phyloP scores from a whole-genome alignment of 2,113 vertebrate genomes.

The Mobula hypostoma region DNA sequence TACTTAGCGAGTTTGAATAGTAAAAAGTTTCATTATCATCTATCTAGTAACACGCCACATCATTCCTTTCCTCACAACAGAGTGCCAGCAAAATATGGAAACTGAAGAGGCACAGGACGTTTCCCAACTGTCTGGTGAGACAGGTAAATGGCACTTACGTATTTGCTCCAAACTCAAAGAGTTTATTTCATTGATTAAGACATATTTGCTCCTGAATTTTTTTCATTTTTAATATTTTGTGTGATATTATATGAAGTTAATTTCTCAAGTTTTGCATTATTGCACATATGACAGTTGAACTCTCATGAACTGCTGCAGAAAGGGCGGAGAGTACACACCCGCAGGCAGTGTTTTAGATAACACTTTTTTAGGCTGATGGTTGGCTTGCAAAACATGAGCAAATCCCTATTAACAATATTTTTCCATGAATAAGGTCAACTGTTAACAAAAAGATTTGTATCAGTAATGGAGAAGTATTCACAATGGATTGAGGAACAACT shows the following conservation, averaged over 20 bases:
- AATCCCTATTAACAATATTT: neutral
- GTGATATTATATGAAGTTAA: neutral
- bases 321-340: neutral
- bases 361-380: neutral
- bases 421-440: neutral
- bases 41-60: conserved; percentile 52
- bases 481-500: neutral
- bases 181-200: neutral
- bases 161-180: neutral
- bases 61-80: conserved; percentile 62
- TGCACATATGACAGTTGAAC: neutral
- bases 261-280: neutral
- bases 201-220: neutral
- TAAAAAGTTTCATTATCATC: conserved; percentile 23
- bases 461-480: neutral
- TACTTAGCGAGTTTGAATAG: conserved; percentile 21
- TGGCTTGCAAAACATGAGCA: neutral
- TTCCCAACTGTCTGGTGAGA: conserved; percentile 94
- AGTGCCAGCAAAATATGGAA: conserved; percentile 91
- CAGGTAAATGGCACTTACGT: conserved; percentile 35
- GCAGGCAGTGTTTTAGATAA: neutral
- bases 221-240: neutral
- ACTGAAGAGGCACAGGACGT: conserved; percentile 91
- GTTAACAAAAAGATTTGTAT: neutral
- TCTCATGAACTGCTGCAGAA: neutral